Base-by-base conservation (phyloP, 2,113 vertebrate species). In the Vidua macroura region DNA sequence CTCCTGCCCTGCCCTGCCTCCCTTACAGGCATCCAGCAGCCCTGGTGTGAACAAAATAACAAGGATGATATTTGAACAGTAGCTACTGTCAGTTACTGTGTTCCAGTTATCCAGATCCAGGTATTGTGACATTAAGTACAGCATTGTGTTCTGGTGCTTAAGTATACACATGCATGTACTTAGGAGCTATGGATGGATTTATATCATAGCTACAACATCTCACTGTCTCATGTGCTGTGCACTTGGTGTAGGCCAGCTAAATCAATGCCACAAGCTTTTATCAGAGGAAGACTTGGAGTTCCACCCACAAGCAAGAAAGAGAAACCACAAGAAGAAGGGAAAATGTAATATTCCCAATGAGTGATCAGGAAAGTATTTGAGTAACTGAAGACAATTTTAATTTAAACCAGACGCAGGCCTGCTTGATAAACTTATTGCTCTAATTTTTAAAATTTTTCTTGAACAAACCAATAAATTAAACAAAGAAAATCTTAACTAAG, bases 331-430 rank as follows among this genome's bases (percentile, higher is more conserved):
- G 58, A 85, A 94, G 90, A 78, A 87, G 78, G 58, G 88, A 85
- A 83, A 93, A 88, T 1, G 4, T 67, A 94, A 74, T 89, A 89
- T 59, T 83, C 69, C 87, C 1, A 55, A 67, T 97, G 96, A 97
- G 88, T 63, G 70, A 97, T 89, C 75, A 85, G 86, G 74, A 96
- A 96, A 96, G 75, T 96, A 96, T 96, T 94, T 93, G 67, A 91
- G 46, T 67, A 89, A 91, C 86, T 91, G 86, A 94, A 87, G 93
- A 80, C 55, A 83, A 82, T 74, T 93, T 83, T 92, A 96, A 96
- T 93, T 58, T 92, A 93, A 89, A 87, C 86, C 93, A 96, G 91
- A 96, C 70, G 70, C 20, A 91, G 39, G 81, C 86, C 92, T 80
- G 46, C 59, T 80, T 58, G 74, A 95, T 91, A 96, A 88, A 95